Conservation (phyloP, 2,888 invertebrate species). For the Cistogaster globosa region DNA sequence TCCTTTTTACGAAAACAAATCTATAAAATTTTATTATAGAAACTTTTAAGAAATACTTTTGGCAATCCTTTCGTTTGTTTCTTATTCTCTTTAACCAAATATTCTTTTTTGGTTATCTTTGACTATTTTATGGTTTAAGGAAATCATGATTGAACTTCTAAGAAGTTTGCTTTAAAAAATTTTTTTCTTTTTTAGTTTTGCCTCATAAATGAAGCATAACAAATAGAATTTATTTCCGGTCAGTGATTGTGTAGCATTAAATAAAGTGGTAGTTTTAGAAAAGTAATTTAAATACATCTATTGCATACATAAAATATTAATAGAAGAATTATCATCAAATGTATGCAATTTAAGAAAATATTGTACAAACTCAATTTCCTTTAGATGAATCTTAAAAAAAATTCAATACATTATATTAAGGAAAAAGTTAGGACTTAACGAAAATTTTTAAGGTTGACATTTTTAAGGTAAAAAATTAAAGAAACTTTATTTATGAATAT, state of each 20-base stretch:
- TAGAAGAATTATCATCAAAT: slow-evolving; percentile 28
- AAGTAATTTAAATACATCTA: slow-evolving; percentile 62
- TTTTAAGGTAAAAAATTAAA: too few species aligned
- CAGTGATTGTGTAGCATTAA: slow-evolving; percentile 67
- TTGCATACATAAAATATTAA: slow-evolving; percentile 31
- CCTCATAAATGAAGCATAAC: slow-evolving; percentile 69
- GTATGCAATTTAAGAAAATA: slow-evolving; percentile 5
- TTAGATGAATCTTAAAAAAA: too few species aligned
- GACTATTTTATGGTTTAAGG: slow-evolving; percentile 51
- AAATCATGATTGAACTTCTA: slow-evolving; percentile 69
- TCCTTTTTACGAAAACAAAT: slow-evolving; percentile 47
- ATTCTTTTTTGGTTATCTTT: slow-evolving; percentile 48
- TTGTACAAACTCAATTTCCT: too few species aligned
- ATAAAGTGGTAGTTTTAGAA: slow-evolving; percentile 56
- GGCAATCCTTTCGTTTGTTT: slow-evolving; percentile 50
- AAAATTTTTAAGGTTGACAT: too few species aligned
- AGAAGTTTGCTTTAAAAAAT: slow-evolving; percentile 23
- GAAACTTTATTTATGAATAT: too few species aligned
- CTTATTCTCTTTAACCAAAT: slow-evolving; percentile 9
- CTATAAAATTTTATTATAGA: slow-evolving; percentile 69
- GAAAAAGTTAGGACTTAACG: too few species aligned
- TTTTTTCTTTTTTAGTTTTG: slow-evolving; percentile 46
- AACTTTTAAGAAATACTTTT: slow-evolving; percentile 20
- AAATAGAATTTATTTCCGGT: slow-evolving; percentile 70
- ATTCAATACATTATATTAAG: too few species aligned